Evolutionary conservation across 2,797 vertebrate species (phyloP).

Genomic region (Ambastaia sidthimunki): DNA sequence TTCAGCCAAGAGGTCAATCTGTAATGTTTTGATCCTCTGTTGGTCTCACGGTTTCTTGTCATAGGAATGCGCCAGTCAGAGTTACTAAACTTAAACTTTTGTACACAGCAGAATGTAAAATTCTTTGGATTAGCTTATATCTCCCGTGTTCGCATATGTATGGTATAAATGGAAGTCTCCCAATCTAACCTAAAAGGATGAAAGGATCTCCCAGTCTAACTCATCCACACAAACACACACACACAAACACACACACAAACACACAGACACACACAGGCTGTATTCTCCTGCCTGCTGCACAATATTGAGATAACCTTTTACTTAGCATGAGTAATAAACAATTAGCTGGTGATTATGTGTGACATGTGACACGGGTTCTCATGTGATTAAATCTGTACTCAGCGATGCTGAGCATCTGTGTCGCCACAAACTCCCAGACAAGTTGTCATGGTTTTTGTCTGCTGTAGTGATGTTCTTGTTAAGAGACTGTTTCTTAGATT

Average conservation of each 20-base stretch:
- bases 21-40: neutral
- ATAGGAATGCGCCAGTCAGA: neutral
- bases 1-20: neutral
- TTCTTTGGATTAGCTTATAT: too few relatives aligned
- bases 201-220: slow-evolving; percentile 39
- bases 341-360: slow-evolving; percentile 54
- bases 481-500: slow-evolving; percentile 2
- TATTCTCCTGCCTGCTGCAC: slow-evolving; percentile 30
- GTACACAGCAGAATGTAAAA: neutral
- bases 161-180: too few relatives aligned
- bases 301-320: slow-evolving; percentile 46
- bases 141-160: too few relatives aligned
- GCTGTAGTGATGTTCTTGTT: neutral
- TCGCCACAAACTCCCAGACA: neutral
- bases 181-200: slow-evolving; percentile 15
- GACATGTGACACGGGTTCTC: slow-evolving; percentile 48
- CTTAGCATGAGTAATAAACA: slow-evolving; percentile 53
- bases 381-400: slow-evolving; percentile 36
- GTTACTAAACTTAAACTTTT: neutral
- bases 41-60: neutral
- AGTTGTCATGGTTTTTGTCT: neutral
- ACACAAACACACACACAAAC: slow-evolving; percentile 6
- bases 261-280: slow-evolving; percentile 41
- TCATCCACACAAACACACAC: slow-evolving; percentile 17
- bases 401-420: neutral